Conservation (phyloP, 2,797 vertebrate species). For the Semotilus atromaculatus region DNA sequence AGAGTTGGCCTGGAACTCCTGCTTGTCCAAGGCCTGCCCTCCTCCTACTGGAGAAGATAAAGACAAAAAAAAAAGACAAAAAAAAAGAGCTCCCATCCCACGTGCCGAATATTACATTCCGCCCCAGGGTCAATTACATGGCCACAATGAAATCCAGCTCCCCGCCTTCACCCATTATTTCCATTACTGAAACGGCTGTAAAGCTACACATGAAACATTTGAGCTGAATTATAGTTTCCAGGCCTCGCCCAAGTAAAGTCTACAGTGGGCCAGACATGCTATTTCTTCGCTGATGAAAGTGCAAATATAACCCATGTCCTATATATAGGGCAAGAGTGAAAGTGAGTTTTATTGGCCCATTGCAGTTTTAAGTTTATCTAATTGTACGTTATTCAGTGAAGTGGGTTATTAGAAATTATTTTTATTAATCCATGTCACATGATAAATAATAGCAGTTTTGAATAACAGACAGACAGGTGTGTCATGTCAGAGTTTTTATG, state of each 20-base stretch:
- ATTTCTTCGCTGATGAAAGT: slow-evolving; percentile 14
- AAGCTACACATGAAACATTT: slow-evolving; percentile 69
- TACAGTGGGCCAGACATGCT: slow-evolving; percentile 31
- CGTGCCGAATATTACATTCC: slow-evolving; percentile 65
- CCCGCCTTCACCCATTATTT: slow-evolving; percentile 63
- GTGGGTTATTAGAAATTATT: background rate
- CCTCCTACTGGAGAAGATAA: slow-evolving; percentile 62
- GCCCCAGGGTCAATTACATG: slow-evolving; percentile 57
- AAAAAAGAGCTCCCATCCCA: slow-evolving; percentile 44
- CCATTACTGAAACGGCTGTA: slow-evolving; percentile 67
- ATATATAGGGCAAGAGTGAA: slow-evolving; percentile 6
- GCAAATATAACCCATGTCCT: slow-evolving; percentile 44
- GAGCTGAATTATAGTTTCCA: slow-evolving; percentile 70
- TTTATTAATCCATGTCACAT: background rate
- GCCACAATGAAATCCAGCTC: slow-evolving; percentile 54
- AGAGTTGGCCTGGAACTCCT: slow-evolving; percentile 60
- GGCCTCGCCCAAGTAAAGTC: slow-evolving; percentile 54
- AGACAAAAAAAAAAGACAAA: slow-evolving; percentile 34
- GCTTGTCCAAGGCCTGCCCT: slow-evolving; percentile 35
- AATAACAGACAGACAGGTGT: background rate
- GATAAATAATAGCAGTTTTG: background rate
- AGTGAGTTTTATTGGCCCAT: background rate
- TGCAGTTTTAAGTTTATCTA: slow-evolving; percentile 9
- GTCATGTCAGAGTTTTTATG: background rate
- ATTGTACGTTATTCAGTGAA: background rate